phyloP scores from a whole-genome alignment of 2,888 invertebrate genomes.

The Drosophila kanekoi region DNA sequence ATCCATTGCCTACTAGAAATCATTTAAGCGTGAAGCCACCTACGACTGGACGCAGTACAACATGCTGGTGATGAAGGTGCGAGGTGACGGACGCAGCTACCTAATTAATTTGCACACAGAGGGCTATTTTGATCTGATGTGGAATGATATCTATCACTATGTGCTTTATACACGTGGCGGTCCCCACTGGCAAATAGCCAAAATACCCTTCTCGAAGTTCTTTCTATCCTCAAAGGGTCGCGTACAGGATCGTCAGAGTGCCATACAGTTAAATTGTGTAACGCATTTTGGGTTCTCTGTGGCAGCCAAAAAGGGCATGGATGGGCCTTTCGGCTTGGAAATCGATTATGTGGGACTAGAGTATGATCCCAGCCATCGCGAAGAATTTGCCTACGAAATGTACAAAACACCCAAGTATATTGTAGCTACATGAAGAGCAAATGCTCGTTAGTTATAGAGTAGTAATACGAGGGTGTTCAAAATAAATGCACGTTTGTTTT shows the following conservation, averaged over 20 bases:
- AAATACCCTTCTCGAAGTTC: constrained; percentile 98
- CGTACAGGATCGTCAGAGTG: constrained; percentile 92
- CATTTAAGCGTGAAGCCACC: constrained; percentile 90
- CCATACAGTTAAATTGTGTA: constrained; percentile 88
- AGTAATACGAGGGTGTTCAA: neutral
- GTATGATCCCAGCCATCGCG: constrained; percentile 91
- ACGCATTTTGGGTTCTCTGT: constrained; percentile 93
- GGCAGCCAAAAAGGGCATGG: constrained; percentile 89
- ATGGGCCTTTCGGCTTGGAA: constrained; percentile 95
- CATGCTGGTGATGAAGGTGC: constrained; percentile 89
- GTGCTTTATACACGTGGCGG: constrained; percentile 97
- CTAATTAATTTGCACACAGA: constrained; percentile 91
- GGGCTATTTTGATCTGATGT: constrained; percentile 93
- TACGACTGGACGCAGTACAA: constrained; percentile 93
- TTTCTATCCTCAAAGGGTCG: constrained; percentile 92
- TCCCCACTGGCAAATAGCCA: constrained; percentile 98
- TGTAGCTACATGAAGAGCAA: constrained; percentile 86
- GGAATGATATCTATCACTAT: constrained; percentile 95
- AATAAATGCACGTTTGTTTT: constrained; percentile 45
- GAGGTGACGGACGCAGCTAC: constrained; percentile 98
- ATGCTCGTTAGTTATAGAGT: constrained; percentile 55
- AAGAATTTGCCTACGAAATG: constrained; percentile 97
- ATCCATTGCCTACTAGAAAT: constrained; percentile 87
- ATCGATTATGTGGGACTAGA: constrained; percentile 96
- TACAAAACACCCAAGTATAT: constrained; percentile 90